These are phyloP conservation scores for Turritopsis rubra DNA, from an alignment of 30 jellyfish, hydroid and myxozoan species.

Conservation along the genomic window DNA sequence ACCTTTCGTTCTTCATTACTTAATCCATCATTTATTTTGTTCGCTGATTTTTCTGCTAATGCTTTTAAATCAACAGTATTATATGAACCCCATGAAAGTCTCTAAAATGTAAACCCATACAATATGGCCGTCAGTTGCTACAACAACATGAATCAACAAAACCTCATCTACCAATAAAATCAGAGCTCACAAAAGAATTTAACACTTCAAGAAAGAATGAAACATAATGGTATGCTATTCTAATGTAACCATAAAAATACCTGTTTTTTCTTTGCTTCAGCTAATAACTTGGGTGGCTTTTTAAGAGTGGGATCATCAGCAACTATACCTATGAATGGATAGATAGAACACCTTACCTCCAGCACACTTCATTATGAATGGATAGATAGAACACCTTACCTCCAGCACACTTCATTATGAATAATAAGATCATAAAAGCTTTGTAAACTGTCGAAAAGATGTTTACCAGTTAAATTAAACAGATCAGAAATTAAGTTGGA, in stretches of 20 bases:
- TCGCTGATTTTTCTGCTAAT: background rate
- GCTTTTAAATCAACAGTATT: constrained; percentile 38
- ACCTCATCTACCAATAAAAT: background rate
- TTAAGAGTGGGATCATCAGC: constrained; percentile 14
- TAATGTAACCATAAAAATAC: background rate
- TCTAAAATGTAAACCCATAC: constrained; percentile 19
- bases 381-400: no score
- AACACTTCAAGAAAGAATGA: no score
- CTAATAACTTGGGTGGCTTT: constrained; percentile 19
- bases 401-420: no score
- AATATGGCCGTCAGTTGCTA: background rate
- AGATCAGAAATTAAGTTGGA: constrained; percentile 71
- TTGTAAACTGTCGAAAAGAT: background rate
- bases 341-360: background rate
- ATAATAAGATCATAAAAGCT: no score
- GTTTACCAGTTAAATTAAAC: constrained; percentile 66
- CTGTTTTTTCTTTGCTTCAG: constrained; percentile 27
- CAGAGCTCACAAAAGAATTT: no score
- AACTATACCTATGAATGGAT: background rate
- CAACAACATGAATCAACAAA: background rate
- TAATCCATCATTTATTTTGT: constrained; percentile 42
- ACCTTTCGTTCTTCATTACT: constrained; percentile 63
- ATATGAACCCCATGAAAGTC: constrained; percentile 39
- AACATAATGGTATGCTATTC: no score
- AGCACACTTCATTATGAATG: no score